phyloP scores from a whole-genome alignment of 2,888 invertebrate species.

The Cryptocephalus primarius region DNA sequence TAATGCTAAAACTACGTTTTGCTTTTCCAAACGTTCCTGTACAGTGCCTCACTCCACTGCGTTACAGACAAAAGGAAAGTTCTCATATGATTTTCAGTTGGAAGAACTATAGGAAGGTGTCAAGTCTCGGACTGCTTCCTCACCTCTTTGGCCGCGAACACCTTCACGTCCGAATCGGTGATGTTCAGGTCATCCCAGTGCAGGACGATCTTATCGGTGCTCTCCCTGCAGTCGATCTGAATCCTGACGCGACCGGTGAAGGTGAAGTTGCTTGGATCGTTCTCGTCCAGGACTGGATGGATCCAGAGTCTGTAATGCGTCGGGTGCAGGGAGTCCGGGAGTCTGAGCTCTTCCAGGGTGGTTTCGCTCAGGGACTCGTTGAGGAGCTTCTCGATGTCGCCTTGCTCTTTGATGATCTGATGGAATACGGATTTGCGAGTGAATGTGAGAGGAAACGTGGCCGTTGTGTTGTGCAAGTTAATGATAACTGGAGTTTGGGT shows the following conservation, averaged over 20 bases:
- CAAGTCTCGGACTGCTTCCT: neutral
- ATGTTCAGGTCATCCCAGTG: constrained; percentile 28
- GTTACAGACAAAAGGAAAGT: too few relatives aligned
- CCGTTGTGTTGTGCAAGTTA: too few relatives aligned
- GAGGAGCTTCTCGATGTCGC: constrained; percentile 30
- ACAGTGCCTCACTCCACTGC: too few relatives aligned
- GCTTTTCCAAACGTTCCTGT: too few relatives aligned
- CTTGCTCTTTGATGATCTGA: constrained; percentile 23
- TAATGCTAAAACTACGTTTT: too few relatives aligned
- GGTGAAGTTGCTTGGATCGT: constrained; percentile 25
- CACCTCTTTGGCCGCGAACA: constrained; percentile 16
- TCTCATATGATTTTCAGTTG: too few relatives aligned
- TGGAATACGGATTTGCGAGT: too few relatives aligned
- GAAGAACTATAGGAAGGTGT: too few relatives aligned
- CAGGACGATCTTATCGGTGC: constrained; percentile 28
- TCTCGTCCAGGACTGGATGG: constrained; percentile 29
- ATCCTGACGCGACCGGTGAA: constrained; percentile 30
- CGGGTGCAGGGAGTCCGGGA: constrained; percentile 25
- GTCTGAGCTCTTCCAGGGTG: constrained; percentile 21
- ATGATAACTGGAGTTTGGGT: too few relatives aligned
- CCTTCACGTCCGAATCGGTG: constrained; percentile 20
- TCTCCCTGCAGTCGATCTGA: constrained; percentile 22
- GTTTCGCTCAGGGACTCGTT: constrained; percentile 28
- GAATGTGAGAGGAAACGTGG: too few relatives aligned
- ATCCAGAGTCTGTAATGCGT: constrained; percentile 28